Evolutionary conservation across 2,113 vertebrate species (phyloP).

Genomic region (Amphiprion ocellaris): DNA sequence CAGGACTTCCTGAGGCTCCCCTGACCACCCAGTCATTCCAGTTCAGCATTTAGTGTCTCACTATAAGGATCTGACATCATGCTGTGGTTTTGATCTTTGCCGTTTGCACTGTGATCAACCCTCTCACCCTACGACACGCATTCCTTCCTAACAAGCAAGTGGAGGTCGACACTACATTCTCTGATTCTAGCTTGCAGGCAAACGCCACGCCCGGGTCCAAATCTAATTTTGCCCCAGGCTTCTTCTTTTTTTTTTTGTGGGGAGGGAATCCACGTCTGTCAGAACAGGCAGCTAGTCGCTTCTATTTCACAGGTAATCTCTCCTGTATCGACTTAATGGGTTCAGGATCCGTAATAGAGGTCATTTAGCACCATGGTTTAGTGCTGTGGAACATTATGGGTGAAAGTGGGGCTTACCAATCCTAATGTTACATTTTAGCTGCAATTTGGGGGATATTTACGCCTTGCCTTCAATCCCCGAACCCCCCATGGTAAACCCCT

Average conservation of each 20-base stretch:
- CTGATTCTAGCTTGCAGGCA: slow-evolving; percentile 66
- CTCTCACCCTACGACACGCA: slow-evolving; percentile 3
- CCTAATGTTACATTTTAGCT: slow-evolving; percentile 84
- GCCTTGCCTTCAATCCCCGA: slow-evolving; percentile 63
- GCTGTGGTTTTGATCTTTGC: slow-evolving; percentile 35
- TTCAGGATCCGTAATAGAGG: slow-evolving; percentile 71
- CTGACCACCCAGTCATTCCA: neutral
- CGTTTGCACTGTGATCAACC: slow-evolving; percentile 52
- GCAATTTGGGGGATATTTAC: slow-evolving; percentile 82
- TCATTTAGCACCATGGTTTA: slow-evolving; percentile 70
- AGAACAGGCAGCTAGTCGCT: slow-evolving; percentile 50
- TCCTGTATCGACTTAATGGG: slow-evolving; percentile 78
- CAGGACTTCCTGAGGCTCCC: slow-evolving; percentile 1
- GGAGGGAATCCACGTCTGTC: slow-evolving; percentile 32
- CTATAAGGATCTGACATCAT: slow-evolving; percentile 11
- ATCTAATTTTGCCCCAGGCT: slow-evolving; percentile 70
- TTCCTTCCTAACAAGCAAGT: slow-evolving; percentile 55
- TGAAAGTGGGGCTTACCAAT: slow-evolving; percentile 73
- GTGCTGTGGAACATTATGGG: slow-evolving; percentile 68
- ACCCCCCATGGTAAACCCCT: slow-evolving; percentile 57
- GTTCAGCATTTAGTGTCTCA: slow-evolving; percentile 2
- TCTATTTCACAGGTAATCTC: slow-evolving; percentile 78
- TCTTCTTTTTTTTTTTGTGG: slow-evolving; percentile 30
- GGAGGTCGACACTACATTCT: slow-evolving; percentile 57
- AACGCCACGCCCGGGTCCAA: slow-evolving; percentile 34